Evolutionary conservation across 2,113 vertebrate species (phyloP).

Genomic region (Thalassoma bifasciatum): DNA sequence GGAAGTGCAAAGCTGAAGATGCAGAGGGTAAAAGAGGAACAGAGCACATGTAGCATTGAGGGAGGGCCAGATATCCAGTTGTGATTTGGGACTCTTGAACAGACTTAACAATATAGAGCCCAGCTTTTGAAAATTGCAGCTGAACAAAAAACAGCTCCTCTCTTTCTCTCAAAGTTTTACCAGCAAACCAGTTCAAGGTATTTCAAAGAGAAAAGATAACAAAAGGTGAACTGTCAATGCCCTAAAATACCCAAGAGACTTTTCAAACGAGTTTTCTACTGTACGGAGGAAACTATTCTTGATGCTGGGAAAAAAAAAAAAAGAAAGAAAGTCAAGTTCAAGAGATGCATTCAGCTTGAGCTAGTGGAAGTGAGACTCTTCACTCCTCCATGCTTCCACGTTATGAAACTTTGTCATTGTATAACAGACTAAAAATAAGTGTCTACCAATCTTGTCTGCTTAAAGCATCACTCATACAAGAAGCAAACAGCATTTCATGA

Average conservation of each 20-base stretch:
- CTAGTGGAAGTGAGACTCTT: conserved; percentile 45
- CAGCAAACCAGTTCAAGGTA: not conserved
- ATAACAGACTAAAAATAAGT: conserved; percentile 43
- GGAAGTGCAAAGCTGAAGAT: conserved; percentile 40
- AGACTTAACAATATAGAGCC: conserved; percentile 7
- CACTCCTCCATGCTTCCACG: conserved; percentile 29
- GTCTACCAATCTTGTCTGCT: conserved; percentile 10
- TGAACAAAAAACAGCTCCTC: conserved; percentile 15
- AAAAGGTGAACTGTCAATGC: conserved; percentile 1
- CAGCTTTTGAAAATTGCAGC: not conserved
- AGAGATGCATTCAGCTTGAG: conserved; percentile 43
- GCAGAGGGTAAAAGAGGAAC: conserved; percentile 18
- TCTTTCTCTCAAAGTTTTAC: not conserved
- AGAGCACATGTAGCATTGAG: conserved; percentile 13
- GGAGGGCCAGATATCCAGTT: not conserved
- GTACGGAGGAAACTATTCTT: conserved; percentile 15
- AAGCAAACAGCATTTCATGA: too few species aligned
- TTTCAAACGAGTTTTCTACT: not conserved
- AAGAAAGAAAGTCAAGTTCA: conserved; percentile 28
- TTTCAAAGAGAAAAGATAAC: conserved; percentile 3
- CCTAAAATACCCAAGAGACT: not conserved
- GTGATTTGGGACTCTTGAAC: conserved; percentile 23
- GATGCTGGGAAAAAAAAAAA: too few species aligned
- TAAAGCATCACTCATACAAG: not conserved
- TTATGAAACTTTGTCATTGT: conserved; percentile 48